These are phyloP conservation scores for Drosophila mercatorum DNA, from an alignment of 2,888 invertebrate species.

Conservation along the genomic window DNA sequence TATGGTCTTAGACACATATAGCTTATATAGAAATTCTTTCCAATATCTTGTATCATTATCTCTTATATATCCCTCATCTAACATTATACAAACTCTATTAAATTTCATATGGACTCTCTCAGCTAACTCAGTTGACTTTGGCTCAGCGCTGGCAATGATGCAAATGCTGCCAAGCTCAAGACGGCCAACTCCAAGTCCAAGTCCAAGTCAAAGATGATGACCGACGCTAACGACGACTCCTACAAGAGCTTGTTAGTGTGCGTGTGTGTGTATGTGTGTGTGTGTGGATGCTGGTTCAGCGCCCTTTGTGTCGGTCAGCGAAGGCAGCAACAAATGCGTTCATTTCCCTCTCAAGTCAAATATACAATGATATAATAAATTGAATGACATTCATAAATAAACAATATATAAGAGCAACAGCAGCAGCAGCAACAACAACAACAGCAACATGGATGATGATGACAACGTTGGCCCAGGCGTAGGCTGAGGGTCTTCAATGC, in stretches of 20 bases:
- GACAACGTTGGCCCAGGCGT: constrained; percentile 33
- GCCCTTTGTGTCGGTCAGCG: constrained; percentile 51
- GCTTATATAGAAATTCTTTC: no score
- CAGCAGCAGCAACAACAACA: constrained; percentile 10
- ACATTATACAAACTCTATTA: not conserved
- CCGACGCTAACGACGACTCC: constrained; percentile 62
- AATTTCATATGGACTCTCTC: constrained; percentile 15
- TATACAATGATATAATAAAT: constrained; percentile 82
- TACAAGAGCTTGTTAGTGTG: constrained; percentile 70
- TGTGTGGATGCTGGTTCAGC: constrained; percentile 55
- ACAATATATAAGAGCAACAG: constrained; percentile 73
- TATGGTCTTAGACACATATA: no score
- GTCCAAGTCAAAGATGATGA: constrained; percentile 38
- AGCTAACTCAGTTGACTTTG: constrained; percentile 35
- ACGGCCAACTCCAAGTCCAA: constrained; percentile 36
- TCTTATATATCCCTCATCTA: not conserved
- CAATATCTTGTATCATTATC: no score
- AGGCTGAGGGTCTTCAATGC: constrained; percentile 33
- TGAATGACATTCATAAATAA: constrained; percentile 84
- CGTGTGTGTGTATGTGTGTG: constrained; percentile 13
- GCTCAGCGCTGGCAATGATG: constrained; percentile 60
- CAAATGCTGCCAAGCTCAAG: constrained; percentile 58
- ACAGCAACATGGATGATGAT: constrained; percentile 18
- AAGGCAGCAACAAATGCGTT: constrained; percentile 70
- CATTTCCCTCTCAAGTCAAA: constrained; percentile 82